Evolutionary conservation across 2,888 invertebrate genomes (phyloP), one percentile per base, ranked within the genome.

Genomic region (Nipponacmea schrenckii): DNA sequence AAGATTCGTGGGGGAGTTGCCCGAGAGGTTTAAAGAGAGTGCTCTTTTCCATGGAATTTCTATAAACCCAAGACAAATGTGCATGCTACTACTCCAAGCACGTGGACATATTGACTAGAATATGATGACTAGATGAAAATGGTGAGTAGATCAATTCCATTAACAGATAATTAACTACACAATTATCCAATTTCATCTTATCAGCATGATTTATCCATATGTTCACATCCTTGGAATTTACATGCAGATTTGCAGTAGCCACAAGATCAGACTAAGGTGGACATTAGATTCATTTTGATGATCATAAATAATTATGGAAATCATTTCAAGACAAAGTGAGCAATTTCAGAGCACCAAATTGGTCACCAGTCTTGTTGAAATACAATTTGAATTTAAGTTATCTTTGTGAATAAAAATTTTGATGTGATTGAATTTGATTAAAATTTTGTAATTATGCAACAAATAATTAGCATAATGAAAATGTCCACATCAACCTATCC

Each of bases 21-120:
- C 93, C 94, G 94, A 94, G 93, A 94, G 94, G 93, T 93, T 93
- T 93, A 93, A 93, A 92, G 93, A 93, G 93, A 93, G 86, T 93
- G 94, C 94, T 94, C 94, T 94, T 94, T 94, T 94, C 94, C 94
- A 91, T 91, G 90, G 90, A 90, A 91, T 93, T 93, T 93, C 93
- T 93, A 92, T 93, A 93, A 93, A 94, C 94, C 94, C 94, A 94
- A 93, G 94, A 94, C 94, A 94, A 94, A 85, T 83, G 80, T 78
- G 80, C 76, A 76, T 74, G 78, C 73, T 74, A 79, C 78, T 73
- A 82, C 81, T 80, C 77, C 77, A 71, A 63, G 68, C 72, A 74
- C 71, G 75, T 76, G 77, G 73, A 72, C 71, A n/a, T 67, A 65
- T 56, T 63, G 50, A 75, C 80, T 80, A 82, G 84, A 79, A 85